Conservation (phyloP, 2,113 vertebrate genomes). For the Actenoides lindsayi region DNA sequence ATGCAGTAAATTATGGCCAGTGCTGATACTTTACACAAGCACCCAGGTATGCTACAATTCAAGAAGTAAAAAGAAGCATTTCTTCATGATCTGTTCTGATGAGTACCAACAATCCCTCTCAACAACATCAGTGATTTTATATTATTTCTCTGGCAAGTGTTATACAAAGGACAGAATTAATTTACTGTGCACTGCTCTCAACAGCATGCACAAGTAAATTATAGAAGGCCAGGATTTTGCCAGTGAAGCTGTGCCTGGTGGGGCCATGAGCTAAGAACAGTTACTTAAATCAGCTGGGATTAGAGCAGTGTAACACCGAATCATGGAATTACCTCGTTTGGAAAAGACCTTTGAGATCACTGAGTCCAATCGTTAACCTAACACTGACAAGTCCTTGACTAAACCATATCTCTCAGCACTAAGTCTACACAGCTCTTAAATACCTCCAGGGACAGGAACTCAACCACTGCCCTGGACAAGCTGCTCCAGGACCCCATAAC, state of each 20-base stretch:
- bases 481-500: too few relatives aligned
- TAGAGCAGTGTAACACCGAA: background rate
- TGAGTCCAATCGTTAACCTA: too few relatives aligned
- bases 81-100: background rate
- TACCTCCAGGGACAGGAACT: too few relatives aligned
- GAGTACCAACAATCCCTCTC: background rate
- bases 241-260: background rate
- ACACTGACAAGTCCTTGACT: too few relatives aligned
- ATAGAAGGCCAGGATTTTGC: background rate
- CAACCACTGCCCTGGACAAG: too few relatives aligned
- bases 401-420: too few relatives aligned
- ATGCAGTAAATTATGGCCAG: constrained; percentile 16
- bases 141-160: background rate
- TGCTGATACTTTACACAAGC: background rate
- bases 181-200: background rate
- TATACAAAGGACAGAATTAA: background rate
- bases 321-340: too few relatives aligned
- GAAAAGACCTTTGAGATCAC: too few relatives aligned
- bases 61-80: background rate
- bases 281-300: background rate
- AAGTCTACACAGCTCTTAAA: too few relatives aligned
- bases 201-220: background rate
- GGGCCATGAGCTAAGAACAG: background rate
- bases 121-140: background rate
- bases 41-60: background rate